Conservation (phyloP, 2,888 invertebrate genomes). For the Osedax frankpressi region DNA sequence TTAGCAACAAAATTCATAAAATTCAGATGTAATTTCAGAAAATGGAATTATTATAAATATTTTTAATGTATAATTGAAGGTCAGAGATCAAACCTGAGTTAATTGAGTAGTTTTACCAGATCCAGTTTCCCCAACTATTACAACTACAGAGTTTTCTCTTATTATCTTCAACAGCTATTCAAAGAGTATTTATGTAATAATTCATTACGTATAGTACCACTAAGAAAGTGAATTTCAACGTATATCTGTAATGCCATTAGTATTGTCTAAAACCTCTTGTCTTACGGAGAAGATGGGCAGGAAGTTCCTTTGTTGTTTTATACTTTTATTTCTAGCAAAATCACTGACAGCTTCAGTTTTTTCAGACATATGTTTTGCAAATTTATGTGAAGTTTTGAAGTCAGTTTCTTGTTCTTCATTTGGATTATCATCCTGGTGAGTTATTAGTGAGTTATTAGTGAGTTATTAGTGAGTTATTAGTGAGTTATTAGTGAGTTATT, state of each 20-base stretch:
- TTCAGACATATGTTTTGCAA: constrained; percentile 75
- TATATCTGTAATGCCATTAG: too few species aligned
- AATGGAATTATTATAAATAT: too few species aligned
- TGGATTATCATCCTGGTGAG: constrained; percentile 40
- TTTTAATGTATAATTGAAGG: too few species aligned
- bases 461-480: too few species aligned
- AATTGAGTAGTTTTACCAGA: constrained; percentile 95
- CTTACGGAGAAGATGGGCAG: constrained; percentile 88
- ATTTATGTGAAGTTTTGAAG: constrained; percentile 84
- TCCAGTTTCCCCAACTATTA: constrained; percentile 87
- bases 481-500: too few species aligned
- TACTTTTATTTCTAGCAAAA: constrained; percentile 69
- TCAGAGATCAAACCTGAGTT: constrained; percentile 63
- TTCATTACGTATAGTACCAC: too few species aligned
- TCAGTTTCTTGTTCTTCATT: constrained; percentile 64
- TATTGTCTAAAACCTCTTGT: constrained; percentile 71
- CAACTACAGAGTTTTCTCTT: constrained; percentile 69
- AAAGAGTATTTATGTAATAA: too few species aligned
- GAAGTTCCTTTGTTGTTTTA: constrained; percentile 70
- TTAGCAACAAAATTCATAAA: too few species aligned
- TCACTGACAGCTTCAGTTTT: constrained; percentile 59
- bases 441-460: too few species aligned
- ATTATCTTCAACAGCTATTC: constrained; percentile 56
- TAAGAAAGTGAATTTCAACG: too few species aligned
- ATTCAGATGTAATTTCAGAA: too few species aligned